phyloP scores from a whole-genome alignment of 2,888 invertebrate genomes.

The Gibbula magus region DNA sequence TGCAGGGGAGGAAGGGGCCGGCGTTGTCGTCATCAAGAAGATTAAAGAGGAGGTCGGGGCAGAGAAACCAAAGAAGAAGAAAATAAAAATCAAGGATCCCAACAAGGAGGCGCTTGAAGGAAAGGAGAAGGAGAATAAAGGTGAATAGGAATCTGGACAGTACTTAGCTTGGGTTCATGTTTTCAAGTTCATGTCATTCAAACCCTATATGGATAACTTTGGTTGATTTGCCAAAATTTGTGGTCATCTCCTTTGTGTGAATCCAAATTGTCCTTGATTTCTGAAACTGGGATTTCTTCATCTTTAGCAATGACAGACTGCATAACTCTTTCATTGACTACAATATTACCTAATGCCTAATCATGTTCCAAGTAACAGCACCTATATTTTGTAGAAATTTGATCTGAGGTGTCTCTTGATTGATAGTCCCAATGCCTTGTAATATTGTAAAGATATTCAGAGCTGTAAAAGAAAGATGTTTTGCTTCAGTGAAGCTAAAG shows the following conservation, averaged over 20 bases:
- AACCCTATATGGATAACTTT: too few species aligned
- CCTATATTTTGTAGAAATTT: too few species aligned
- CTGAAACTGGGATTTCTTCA: too few species aligned
- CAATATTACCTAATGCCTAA: too few species aligned
- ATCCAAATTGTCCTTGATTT: too few species aligned
- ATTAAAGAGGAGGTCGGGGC: conserved; percentile 48
- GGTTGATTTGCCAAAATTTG: too few species aligned
- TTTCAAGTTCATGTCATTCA: too few species aligned
- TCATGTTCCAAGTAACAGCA: too few species aligned
- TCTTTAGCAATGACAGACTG: too few species aligned
- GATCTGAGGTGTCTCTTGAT: conserved; percentile 6
- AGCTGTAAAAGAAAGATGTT: not conserved
- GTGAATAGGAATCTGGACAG: not conserved
- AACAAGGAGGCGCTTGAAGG: conserved; percentile 33
- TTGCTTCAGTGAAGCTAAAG: conserved; percentile 4
- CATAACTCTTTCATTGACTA: too few species aligned
- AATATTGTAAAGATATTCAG: conserved; percentile 23
- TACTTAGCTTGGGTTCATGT: too few species aligned
- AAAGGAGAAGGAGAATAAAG: conserved; percentile 36
- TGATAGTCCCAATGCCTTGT: conserved; percentile 31
- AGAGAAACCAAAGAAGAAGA: conserved; percentile 59
- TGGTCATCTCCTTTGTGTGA: too few species aligned
- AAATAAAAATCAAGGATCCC: conserved; percentile 46
- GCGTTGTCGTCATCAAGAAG: conserved; percentile 44
- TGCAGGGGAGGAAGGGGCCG: conserved; percentile 40